phyloP scores from a whole-genome alignment of 2,888 invertebrate genomes.

The Harpalus rubripes region DNA sequence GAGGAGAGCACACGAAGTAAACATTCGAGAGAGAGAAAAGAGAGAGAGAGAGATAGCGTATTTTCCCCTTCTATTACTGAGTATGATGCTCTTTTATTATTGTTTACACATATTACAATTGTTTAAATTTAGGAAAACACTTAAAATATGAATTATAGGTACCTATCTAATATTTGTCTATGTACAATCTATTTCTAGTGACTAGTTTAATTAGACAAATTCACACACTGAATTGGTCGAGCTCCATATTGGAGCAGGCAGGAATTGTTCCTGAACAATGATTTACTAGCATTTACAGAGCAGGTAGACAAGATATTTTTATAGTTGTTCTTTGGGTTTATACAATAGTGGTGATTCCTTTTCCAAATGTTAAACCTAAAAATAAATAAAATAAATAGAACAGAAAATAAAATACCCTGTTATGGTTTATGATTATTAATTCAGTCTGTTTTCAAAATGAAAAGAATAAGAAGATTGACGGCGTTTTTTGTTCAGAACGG shows the following conservation, averaged over 20 bases:
- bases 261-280: no score
- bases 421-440: background rate
- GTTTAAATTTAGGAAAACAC: background rate
- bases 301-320: background rate
- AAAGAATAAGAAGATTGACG: background rate
- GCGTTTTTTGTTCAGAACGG: no score
- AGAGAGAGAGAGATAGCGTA: slow-evolving; percentile 1
- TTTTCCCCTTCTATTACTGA: slow-evolving; percentile 2
- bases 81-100: slow-evolving; percentile 20
- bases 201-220: slow-evolving; percentile 4
- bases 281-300: no score
- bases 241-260: background rate
- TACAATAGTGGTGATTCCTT: slow-evolving; percentile 33
- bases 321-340: slow-evolving; percentile 10
- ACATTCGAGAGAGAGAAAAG: background rate
- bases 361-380: slow-evolving; percentile 34
- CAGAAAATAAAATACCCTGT: slow-evolving; percentile 1
- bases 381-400: slow-evolving; percentile 28
- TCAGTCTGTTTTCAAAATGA: background rate
- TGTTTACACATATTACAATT: slow-evolving; percentile 1
- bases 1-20: slow-evolving; percentile 14
- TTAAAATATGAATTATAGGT: background rate
- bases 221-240: background rate
- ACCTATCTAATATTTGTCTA: background rate
- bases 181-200: background rate